Conservation (phyloP, 1,140 invertebrate species). For the Octopus sinensis region DNA sequence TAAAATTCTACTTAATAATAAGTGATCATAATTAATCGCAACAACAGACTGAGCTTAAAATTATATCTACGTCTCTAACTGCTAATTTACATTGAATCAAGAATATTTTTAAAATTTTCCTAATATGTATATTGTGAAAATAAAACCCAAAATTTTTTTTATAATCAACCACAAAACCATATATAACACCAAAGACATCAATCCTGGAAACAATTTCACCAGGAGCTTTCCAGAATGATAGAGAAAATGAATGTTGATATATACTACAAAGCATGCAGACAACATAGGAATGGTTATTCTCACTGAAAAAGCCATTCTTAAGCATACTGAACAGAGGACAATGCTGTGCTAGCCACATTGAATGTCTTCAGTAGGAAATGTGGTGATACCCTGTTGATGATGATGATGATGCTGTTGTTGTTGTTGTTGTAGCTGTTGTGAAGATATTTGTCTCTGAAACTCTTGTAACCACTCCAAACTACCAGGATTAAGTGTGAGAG, state of each 20-base stretch:
- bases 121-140: too few species aligned
- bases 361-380: conserved; percentile 9
- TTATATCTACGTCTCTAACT: too few species aligned
- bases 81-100: too few species aligned
- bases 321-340: conserved; percentile 3
- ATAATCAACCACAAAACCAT: not conserved
- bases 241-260: conserved; percentile 3
- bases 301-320: conserved; percentile 10
- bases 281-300: not conserved
- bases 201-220: conserved; percentile 3
- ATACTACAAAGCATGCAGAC: conserved; percentile 8
- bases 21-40: too few species aligned
- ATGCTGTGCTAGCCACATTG: conserved; percentile 8
- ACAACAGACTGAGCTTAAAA: too few species aligned
- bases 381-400: conserved; percentile 20
- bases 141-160: not conserved
- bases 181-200: not conserved
- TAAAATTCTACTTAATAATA: too few species aligned
- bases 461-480: conserved; percentile 28
- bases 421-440: conserved; percentile 23
- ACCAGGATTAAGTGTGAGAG: conserved; percentile 25
- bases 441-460: conserved; percentile 34
- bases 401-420: conserved; percentile 21
- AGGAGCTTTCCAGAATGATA: conserved; percentile 9
- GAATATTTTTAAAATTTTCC: too few species aligned